These are phyloP conservation scores for Tetragonula carbonaria DNA, from an alignment of 2,888 invertebrate species.

Conservation along the genomic window DNA sequence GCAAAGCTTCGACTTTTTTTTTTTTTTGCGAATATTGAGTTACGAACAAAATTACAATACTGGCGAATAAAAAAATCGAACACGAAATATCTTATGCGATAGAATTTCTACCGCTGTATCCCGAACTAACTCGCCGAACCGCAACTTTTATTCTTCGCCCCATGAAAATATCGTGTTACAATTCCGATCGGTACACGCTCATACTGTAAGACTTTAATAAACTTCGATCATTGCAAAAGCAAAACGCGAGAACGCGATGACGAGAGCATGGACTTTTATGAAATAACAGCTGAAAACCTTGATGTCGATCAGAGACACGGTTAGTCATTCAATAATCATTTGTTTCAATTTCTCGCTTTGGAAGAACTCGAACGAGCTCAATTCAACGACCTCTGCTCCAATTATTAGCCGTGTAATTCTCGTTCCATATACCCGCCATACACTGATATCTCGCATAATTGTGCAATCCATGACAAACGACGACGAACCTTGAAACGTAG, in stretches of 20 bases:
- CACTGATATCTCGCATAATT: conserved; percentile 44
- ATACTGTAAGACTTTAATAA: background rate
- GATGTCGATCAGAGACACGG: background rate
- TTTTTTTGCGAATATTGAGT: background rate
- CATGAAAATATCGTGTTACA: background rate
- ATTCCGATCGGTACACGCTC: background rate
- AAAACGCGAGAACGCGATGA: background rate
- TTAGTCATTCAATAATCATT: conserved; percentile 39
- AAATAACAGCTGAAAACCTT: background rate
- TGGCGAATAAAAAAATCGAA: background rate
- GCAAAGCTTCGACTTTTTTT: background rate
- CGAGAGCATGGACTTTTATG: background rate
- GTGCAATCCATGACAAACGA: conserved; percentile 37
- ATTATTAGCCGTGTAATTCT: conserved; percentile 44
- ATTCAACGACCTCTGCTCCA: conserved; percentile 34
- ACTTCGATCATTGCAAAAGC: background rate
- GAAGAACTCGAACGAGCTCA: conserved; percentile 25
- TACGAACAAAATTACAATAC: background rate
- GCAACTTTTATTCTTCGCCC: background rate
- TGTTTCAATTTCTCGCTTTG: conserved; percentile 33
- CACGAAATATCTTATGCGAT: background rate
- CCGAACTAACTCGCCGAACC: background rate
- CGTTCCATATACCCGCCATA: conserved; percentile 20
- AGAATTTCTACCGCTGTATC: background rate
- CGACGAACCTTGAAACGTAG: conserved; percentile 31